Conservation (phyloP, 2,888 invertebrate species). For the Macaria liturata region DNA sequence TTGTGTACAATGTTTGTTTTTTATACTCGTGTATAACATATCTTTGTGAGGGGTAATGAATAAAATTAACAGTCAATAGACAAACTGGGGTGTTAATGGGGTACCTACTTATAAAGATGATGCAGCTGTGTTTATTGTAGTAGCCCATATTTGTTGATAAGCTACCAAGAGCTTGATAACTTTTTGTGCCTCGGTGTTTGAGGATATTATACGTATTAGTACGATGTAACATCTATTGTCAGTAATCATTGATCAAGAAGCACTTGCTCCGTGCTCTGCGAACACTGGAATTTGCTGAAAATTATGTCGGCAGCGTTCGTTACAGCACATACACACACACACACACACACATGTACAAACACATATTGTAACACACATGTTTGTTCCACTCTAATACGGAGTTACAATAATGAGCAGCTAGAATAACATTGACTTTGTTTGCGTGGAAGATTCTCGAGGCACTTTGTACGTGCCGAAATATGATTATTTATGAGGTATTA, state of each 20-base stretch:
- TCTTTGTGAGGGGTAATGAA: no score
- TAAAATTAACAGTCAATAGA: no score
- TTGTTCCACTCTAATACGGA: constrained; percentile 15
- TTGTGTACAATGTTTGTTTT: no score
- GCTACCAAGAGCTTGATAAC: no score
- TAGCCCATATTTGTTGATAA: no score
- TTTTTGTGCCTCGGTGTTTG: no score
- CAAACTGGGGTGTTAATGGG: no score
- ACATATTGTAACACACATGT: constrained; percentile 4
- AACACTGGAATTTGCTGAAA: constrained; percentile 12
- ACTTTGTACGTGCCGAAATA: constrained; percentile 14
- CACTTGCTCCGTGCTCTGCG: neutral
- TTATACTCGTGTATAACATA: no score
- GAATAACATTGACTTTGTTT: constrained; percentile 23
- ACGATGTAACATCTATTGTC: neutral
- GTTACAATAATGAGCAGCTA: constrained; percentile 26
- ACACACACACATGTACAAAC: constrained; percentile 8
- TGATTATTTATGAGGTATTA: constrained; percentile 23
- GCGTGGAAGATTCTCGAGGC: constrained; percentile 16
- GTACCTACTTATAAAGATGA: no score
- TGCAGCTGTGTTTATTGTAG: no score
- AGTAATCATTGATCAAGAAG: neutral
- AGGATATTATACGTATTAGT: no score
- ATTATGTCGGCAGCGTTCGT: constrained; percentile 15
- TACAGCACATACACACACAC: constrained; percentile 6